phyloP scores from a whole-genome alignment of 2,113 vertebrate genomes.

The Typhlomys cinereus region DNA sequence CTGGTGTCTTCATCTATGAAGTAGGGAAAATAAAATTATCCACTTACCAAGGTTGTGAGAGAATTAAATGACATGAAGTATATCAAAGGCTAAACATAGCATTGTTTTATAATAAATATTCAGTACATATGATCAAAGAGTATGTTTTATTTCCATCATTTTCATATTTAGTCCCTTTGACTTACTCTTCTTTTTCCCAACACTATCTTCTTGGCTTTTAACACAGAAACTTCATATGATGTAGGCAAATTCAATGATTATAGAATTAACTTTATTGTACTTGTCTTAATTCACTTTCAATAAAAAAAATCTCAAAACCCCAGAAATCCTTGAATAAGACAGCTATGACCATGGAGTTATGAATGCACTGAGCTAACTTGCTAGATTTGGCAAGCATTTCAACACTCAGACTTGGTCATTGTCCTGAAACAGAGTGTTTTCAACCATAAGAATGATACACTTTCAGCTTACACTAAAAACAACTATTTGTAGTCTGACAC shows the following conservation, averaged over 20 bases:
- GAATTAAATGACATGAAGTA: slow-evolving; percentile 38
- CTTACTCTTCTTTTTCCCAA: background rate
- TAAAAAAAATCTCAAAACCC: slow-evolving; percentile 19
- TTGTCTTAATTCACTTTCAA: slow-evolving; percentile 13
- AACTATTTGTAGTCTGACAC: background rate
- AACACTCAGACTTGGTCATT: background rate
- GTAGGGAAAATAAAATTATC: slow-evolving; percentile 12
- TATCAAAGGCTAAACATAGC: background rate
- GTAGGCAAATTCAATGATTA: background rate
- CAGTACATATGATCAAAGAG: background rate
- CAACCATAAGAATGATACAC: background rate
- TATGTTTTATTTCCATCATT: background rate
- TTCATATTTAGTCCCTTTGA: background rate
- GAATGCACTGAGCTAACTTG: slow-evolving; percentile 15
- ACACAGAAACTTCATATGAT: slow-evolving; percentile 10
- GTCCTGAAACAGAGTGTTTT: background rate
- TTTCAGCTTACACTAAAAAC: slow-evolving; percentile 5
- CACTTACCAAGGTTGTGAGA: background rate
- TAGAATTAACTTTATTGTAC: slow-evolving; percentile 9
- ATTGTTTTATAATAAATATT: background rate
- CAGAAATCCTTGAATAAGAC: slow-evolving; percentile 20
- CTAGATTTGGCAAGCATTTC: background rate
- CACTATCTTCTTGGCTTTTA: background rate
- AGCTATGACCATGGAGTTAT: slow-evolving; percentile 11
- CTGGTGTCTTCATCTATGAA: slow-evolving; percentile 36